Evolutionary conservation across 92 coral and sea anemone species (phyloP), one percentile per base, ranked within the genome.

Genomic region (Palythoa grandis): DNA sequence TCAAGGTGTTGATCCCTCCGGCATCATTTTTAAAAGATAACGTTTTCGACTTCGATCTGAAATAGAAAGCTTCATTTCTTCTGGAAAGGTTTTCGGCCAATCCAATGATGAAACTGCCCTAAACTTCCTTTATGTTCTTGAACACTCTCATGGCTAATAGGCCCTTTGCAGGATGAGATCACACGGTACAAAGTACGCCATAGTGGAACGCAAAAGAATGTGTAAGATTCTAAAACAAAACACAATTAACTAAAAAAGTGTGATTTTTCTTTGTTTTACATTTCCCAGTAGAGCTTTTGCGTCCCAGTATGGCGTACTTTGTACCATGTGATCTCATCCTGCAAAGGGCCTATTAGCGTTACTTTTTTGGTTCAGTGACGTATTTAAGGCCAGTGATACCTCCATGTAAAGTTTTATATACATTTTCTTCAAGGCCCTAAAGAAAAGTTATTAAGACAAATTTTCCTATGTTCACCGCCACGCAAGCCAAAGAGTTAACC

Each of bases 131-230:
- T 86, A 70, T 89, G 89, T 69, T 67, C 76, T 71, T 68, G 14
- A 69, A 88, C 91, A 52, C 20, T 52, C 83, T 73, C 84, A 70
- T 88, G 91, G 70, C 91, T n/a, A n/a, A n/a, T n/a, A n/a, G n/a
- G 84, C n/a, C n/a, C n/a, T n/a, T n/a, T n/a, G n/a, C n/a, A n/a
- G n/a, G n/a, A n/a, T n/a, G n/a, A n/a, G n/a, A n/a, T n/a, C n/a
- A n/a, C n/a, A n/a, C n/a, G n/a, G n/a, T n/a, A n/a, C n/a, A n/a
- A n/a, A n/a, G n/a, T n/a, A n/a, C n/a, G n/a, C n/a, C n/a, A n/a
- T n/a, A n/a, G n/a, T n/a, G n/a, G n/a, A n/a, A n/a, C n/a, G n/a
- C n/a, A n/a, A n/a, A n/a, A n/a, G n/a, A n/a, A n/a, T n/a, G n/a
- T n/a, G n/a, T n/a, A n/a, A n/a, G n/a, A n/a, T n/a, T n/a, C n/a